Evolutionary conservation across 2,113 vertebrate species (phyloP).

Genomic region (Anthoscopus minutus): DNA sequence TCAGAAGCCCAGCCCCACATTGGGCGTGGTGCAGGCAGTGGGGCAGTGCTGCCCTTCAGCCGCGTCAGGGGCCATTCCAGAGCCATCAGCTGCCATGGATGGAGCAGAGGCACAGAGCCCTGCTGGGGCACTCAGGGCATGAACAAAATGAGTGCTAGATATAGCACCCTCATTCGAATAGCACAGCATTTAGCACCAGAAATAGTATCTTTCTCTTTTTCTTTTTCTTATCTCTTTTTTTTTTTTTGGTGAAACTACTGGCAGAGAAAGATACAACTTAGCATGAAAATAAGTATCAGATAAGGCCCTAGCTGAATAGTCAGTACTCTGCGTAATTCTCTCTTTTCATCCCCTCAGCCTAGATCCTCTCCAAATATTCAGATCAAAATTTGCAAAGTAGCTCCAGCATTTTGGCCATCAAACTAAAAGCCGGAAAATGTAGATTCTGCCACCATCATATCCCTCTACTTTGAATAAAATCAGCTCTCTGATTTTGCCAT

Average conservation of each 20-base stretch:
- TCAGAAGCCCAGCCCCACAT: background rate
- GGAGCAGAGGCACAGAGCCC: background rate
- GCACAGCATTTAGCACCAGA: background rate
- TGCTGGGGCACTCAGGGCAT: background rate
- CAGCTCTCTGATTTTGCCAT: background rate
- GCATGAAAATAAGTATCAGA: conserved; percentile 58
- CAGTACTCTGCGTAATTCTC: conserved; percentile 45
- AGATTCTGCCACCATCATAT: background rate
- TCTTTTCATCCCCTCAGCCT: conserved; percentile 34
- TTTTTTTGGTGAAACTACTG: background rate
- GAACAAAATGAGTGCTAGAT: background rate
- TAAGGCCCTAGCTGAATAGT: conserved; percentile 53
- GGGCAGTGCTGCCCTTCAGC: background rate
- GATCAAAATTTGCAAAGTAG: conserved; percentile 16
- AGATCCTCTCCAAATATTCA: conserved; percentile 56
- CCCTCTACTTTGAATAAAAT: background rate
- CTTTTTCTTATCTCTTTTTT: background rate
- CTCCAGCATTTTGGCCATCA: background rate
- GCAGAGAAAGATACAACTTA: conserved; percentile 50
- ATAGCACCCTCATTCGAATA: background rate
- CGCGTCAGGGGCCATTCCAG: background rate
- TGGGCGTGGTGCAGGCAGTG: background rate
- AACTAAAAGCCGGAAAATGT: background rate
- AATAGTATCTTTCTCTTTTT: background rate
- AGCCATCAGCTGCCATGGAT: background rate